These are phyloP conservation scores for Clitarchus hookeri DNA, from an alignment of 2,888 invertebrate species.

Conservation along the genomic window DNA sequence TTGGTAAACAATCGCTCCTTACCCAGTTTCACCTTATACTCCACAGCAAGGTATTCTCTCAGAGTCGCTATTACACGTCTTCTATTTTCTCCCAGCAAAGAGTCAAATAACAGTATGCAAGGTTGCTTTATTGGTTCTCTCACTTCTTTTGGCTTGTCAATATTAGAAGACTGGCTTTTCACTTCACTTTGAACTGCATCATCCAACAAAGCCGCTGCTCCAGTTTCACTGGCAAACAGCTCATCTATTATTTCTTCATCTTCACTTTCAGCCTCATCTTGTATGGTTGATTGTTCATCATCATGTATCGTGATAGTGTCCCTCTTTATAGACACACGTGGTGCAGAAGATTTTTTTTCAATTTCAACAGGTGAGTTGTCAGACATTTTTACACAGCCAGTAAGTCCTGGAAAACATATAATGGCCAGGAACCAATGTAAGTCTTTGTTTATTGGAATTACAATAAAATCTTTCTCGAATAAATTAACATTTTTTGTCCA, in stretches of 20 bases:
- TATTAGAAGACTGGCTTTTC: background rate
- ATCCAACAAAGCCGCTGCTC: background rate
- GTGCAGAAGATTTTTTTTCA: background rate
- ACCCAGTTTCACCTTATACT: slow-evolving; percentile 76
- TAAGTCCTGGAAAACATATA: slow-evolving; percentile 89
- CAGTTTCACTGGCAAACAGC: background rate
- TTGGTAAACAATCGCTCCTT: slow-evolving; percentile 73
- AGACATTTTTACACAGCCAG: slow-evolving; percentile 58
- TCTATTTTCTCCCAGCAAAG: slow-evolving; percentile 78
- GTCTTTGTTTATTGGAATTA: slow-evolving; percentile 97
- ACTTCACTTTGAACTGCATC: background rate
- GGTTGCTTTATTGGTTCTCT: slow-evolving; percentile 55
- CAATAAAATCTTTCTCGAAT: slow-evolving; percentile 94
- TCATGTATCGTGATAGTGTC: slow-evolving; percentile 23
- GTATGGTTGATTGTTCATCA: background rate
- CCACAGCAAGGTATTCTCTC: slow-evolving; percentile 88
- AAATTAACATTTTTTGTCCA: slow-evolving; percentile 98
- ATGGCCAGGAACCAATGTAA: slow-evolving; percentile 97
- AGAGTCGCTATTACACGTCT: slow-evolving; percentile 86
- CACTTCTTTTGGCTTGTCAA: background rate
- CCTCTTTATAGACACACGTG: background rate
- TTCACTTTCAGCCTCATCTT: slow-evolving; percentile 18
- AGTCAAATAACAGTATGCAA: slow-evolving; percentile 94
- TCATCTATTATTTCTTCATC: slow-evolving; percentile 2
- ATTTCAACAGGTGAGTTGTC: slow-evolving; percentile 42